Conservation (phyloP, 2,888 invertebrate genomes). For the Pollenia amentaria region DNA sequence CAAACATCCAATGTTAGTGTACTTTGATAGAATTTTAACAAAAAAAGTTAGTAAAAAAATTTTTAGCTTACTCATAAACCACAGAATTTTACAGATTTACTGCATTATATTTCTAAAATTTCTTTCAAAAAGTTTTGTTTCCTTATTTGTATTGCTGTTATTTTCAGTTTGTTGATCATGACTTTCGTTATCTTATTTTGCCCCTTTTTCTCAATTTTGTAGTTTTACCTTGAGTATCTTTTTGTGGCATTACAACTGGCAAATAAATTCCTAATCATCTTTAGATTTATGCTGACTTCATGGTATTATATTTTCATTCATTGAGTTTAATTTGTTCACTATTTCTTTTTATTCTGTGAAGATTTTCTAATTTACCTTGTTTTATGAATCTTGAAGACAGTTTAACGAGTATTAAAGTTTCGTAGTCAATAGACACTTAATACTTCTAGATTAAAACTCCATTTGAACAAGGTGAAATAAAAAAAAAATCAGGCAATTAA, state of each 20-base stretch:
- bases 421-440: neutral
- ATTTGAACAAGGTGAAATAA: neutral
- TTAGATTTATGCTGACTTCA: constrained; percentile 57
- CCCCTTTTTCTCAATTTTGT: neutral
- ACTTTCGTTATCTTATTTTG: no score
- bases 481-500: neutral
- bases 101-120: no score
- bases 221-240: neutral
- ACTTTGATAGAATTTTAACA: no score
- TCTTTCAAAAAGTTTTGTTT: no score
- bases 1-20: no score
- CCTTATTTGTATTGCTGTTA: no score
- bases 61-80: no score
- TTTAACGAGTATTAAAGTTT: constrained; percentile 23
- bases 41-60: no score
- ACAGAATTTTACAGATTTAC: no score
- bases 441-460: neutral
- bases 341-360: neutral
- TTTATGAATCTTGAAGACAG: constrained; percentile 20
- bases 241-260: constrained; percentile 32
- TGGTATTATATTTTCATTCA: constrained; percentile 51
- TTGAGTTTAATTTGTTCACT: constrained; percentile 12
- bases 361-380: constrained; percentile 29
- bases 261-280: constrained; percentile 62
- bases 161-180: no score